Base-by-base conservation (phyloP, 2,888 invertebrate species). In the Megamerina dolium region DNA sequence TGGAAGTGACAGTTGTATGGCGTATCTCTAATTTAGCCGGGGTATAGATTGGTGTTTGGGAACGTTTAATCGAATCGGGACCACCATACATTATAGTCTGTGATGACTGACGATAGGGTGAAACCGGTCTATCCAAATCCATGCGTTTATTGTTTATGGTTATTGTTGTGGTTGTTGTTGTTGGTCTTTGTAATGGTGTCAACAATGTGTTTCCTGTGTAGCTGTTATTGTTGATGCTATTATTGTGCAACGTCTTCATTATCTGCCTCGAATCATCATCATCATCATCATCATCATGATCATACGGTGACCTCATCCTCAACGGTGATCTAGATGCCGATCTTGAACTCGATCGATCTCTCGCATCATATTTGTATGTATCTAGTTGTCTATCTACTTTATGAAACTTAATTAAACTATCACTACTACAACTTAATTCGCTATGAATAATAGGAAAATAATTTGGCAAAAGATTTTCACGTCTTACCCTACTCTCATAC, bases 331-430 rank as follows among this genome's bases (percentile, higher is more conserved):
- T 55, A 54, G 61, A 58, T 52, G 60, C 60, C 56, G 62, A 63
- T 44, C 64, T 54, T 56, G 53, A 53, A 46, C 52, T 49, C 56
- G 60, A 48, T 58, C 48, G 47, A 30, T 49, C 48, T 48, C 45
- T 45, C 23, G 54, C 64, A 43, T 57, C 41, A 30, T 56, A 57
- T 51, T 58, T 57, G 60, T 61, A 61, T 46, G 61, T 58, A 59
- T 65, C 64, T 64, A 69, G 65, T 65, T 68, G 64, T 54, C 65
- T 68, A 68, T 68, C 68, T 69, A 68, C 68, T 66, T 66, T 65
- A 60, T 67, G 63, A 64, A 64, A 66, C 60, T 66, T 65, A 58
- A 59, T 67, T 69, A 68, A 64, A 64, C 66, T 65, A 65, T 55
- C 56, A 58, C 59, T 57, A 57, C n/a, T n/a, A n/a, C n/a, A n/a